These are phyloP conservation scores for Drosophila obscura DNA, from an alignment of 1,140 invertebrate species.

Conservation along the genomic window DNA sequence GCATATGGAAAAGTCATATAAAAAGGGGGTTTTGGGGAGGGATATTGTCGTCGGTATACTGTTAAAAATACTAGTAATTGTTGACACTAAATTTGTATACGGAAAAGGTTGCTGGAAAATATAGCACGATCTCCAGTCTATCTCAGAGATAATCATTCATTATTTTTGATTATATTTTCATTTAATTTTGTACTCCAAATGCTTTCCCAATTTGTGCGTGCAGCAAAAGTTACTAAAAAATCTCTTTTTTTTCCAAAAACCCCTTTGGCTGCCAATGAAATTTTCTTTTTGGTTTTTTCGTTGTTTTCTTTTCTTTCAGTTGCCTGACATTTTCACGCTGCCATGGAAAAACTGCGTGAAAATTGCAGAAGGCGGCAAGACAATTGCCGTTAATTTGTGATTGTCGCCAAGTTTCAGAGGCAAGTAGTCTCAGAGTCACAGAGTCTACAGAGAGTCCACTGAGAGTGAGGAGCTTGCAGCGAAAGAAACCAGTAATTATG, in stretches of 20 bases:
- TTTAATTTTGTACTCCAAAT: slow-evolving; percentile 8
- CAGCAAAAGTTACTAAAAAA: slow-evolving; percentile 12
- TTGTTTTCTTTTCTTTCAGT: slow-evolving; percentile 33
- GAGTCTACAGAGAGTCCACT: not conserved
- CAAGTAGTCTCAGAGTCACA: slow-evolving; percentile 21
- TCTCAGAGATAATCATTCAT: too few species aligned
- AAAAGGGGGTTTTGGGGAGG: too few species aligned
- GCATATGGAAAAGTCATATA: not conserved
- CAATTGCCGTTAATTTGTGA: slow-evolving; percentile 81
- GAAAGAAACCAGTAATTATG: slow-evolving; percentile 71
- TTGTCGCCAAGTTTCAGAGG: slow-evolving; percentile 69
- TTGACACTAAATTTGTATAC: too few species aligned
- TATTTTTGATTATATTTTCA: not conserved
- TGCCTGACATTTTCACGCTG: slow-evolving; percentile 58
- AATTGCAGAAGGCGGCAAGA: slow-evolving; percentile 74
- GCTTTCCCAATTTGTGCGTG: not conserved
- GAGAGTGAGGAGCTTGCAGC: slow-evolving; percentile 8
- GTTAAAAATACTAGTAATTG: too few species aligned
- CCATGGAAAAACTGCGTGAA: slow-evolving; percentile 75
- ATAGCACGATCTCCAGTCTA: too few species aligned
- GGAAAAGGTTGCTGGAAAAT: too few species aligned
- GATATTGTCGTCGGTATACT: too few species aligned
- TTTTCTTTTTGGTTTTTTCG: slow-evolving; percentile 46
- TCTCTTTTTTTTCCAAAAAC: slow-evolving; percentile 16
- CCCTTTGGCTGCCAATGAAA: slow-evolving; percentile 54